Evolutionary conservation across 1,140 invertebrate genomes (phyloP).

Genomic region (Onthophagus taurus): DNA sequence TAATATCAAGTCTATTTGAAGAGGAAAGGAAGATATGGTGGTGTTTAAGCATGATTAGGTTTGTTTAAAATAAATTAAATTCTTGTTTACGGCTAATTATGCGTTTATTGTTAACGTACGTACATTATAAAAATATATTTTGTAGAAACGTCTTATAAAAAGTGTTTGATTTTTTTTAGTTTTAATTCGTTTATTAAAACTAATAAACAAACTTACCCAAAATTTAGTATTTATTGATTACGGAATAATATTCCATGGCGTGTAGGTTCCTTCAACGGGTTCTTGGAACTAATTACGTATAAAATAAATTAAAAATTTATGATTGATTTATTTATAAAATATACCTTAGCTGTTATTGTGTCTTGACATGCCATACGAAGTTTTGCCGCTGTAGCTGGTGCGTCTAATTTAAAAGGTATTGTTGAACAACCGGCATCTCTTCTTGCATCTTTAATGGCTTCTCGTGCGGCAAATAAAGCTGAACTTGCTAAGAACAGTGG

Average conservation of each 20-base stretch:
- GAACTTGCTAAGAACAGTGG: constrained; percentile 82
- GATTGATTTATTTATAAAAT: not conserved
- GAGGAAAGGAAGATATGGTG: too few species aligned
- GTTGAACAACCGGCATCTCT: constrained; percentile 50
- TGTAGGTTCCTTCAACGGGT: constrained; percentile 41
- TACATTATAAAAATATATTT: not conserved
- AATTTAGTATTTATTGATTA: constrained; percentile 24
- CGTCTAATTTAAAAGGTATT: constrained; percentile 62
- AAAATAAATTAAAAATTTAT: constrained; percentile 3
- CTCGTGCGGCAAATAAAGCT: constrained; percentile 82
- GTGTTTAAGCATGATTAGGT: too few species aligned
- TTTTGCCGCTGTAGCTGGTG: constrained; percentile 79
- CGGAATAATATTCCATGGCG: constrained; percentile 52
- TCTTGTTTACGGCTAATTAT: not conserved
- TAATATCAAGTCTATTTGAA: too few species aligned
- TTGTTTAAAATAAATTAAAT: too few species aligned
- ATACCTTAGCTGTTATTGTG: constrained; percentile 70
- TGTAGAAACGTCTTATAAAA: not conserved
- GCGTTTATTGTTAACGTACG: not conserved
- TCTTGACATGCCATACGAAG: constrained; percentile 88
- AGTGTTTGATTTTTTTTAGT: not conserved
- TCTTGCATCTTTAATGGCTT: constrained; percentile 75
- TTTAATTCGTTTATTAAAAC: constrained; percentile 2
- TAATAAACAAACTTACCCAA: not conserved
- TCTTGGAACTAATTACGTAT: constrained; percentile 40